phyloP scores from a whole-genome alignment of 2,888 invertebrate genomes.

The Dione vanillae region DNA sequence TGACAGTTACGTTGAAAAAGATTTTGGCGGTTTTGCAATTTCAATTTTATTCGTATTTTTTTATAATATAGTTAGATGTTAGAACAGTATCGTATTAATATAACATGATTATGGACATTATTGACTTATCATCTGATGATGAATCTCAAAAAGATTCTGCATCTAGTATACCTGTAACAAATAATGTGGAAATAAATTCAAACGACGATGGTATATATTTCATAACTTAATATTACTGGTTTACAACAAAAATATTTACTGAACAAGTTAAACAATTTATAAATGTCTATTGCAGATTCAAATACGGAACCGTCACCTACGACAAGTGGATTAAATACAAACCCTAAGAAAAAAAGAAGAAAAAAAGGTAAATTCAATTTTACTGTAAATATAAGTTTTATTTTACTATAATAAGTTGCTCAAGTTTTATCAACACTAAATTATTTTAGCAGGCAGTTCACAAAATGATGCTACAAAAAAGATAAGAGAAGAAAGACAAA shows the following conservation, averaged over 20 bases:
- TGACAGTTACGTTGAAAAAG: constrained; percentile 9
- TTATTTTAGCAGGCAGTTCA: not conserved
- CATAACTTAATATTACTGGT: not conserved
- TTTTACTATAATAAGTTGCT: not conserved
- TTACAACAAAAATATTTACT: not conserved
- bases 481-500: constrained; percentile 38
- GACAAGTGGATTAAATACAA: not conserved
- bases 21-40: constrained; percentile 2
- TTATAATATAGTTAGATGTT: not conserved
- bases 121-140: constrained; percentile 37
- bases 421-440: not conserved
- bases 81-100: not conserved
- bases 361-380: not conserved
- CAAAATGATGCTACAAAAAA: constrained; percentile 8
- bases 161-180: constrained; percentile 2
- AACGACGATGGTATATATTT: not conserved
- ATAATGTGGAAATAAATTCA: not conserved
- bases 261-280: not conserved
- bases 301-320: not conserved
- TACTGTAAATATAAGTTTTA: not conserved
- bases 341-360: constrained; percentile 6
- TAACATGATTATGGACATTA: constrained; percentile 14
- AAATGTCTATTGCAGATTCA: not conserved
- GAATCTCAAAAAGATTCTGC: constrained; percentile 14
- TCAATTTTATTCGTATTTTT: not conserved